Evolutionary conservation across 2,797 vertebrate genomes (phyloP).

Genomic region (Amblyraja radiata): DNA sequence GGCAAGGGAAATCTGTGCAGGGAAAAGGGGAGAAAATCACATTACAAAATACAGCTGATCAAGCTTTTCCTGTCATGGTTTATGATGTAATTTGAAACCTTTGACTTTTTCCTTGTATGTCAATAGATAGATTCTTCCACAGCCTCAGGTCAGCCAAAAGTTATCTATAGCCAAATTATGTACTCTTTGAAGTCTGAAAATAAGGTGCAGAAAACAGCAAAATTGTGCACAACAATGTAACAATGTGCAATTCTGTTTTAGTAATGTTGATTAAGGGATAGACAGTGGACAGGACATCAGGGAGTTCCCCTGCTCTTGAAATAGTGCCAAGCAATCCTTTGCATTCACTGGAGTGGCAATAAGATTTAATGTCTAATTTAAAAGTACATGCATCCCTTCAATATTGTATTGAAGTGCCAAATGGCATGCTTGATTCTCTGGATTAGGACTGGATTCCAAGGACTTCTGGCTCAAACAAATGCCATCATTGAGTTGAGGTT

Average conservation of each 20-base stretch:
- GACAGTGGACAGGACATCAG: background rate
- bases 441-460: background rate
- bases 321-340: background rate
- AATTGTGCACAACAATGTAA: background rate
- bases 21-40: slow-evolving; percentile 35
- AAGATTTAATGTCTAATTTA: background rate
- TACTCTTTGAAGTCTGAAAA: background rate
- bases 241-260: background rate
- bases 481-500: background rate
- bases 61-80: slow-evolving; percentile 21
- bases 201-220: background rate
- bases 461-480: background rate
- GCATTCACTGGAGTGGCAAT: background rate
- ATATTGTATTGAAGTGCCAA: background rate
- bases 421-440: background rate
- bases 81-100: slow-evolving; percentile 26
- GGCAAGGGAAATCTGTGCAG: slow-evolving; percentile 32
- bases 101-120: slow-evolving; percentile 3
- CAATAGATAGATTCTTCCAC: background rate
- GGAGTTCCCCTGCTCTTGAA: background rate
- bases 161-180: background rate
- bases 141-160: background rate
- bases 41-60: slow-evolving; percentile 33
- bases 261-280: background rate
- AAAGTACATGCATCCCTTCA: background rate